A percentile compares a stretch with the other conserved stretches of the same genome.
phyloP scores from a whole-genome alignment of 2,797 vertebrate species.

The Galago senegalensis region DNA sequence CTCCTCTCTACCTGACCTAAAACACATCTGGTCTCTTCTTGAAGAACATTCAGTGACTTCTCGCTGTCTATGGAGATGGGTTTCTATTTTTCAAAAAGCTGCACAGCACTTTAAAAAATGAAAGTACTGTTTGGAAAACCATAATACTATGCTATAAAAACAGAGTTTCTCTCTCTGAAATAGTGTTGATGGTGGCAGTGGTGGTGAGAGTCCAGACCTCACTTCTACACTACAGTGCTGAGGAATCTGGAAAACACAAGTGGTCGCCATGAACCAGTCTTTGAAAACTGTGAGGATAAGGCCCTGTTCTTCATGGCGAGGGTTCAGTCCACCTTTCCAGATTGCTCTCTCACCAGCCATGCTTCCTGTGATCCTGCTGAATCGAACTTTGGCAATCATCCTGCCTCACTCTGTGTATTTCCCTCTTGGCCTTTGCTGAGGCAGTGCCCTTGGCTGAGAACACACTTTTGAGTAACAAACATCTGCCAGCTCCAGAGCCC shows the following conservation, averaged over 20 bases:
- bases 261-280: neutral
- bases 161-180: neutral
- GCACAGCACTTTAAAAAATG: neutral
- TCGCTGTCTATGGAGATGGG: neutral
- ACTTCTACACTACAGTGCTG: neutral
- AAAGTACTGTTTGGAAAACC: neutral
- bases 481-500: neutral
- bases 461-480: neutral
- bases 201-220: neutral
- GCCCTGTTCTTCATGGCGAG: neutral
- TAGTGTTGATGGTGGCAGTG: neutral
- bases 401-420: no score
- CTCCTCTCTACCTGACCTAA: neutral
- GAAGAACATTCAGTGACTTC: neutral
- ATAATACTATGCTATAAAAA: neutral
- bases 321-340: neutral
- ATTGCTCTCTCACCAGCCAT: accelerated
- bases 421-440: neutral
- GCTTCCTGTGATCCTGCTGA: neutral
- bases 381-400: neutral
- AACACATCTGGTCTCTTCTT: neutral
- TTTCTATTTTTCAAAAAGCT: neutral
- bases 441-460: neutral
- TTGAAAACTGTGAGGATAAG: neutral
- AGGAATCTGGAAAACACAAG: neutral